Percentiles rank a stretch among this genome's conserved stretches.
phyloP scores from a whole-genome alignment of 1,140 invertebrate genomes.

The Pteromalus puparum region DNA sequence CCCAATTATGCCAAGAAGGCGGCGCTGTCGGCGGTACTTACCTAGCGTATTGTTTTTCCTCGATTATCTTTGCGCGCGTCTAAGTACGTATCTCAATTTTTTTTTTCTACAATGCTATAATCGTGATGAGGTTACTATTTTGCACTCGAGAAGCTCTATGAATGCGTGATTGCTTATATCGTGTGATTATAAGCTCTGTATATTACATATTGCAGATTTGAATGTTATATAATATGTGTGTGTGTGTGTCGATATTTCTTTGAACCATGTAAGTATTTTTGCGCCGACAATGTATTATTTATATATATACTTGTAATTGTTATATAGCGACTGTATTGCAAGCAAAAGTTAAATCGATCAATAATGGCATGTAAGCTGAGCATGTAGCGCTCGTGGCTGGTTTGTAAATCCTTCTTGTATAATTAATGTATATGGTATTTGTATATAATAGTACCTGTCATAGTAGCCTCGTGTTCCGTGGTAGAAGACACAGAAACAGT shows the following conservation, averaged over 20 bases:
- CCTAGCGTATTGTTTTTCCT: too few species aligned
- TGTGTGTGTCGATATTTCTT: background rate
- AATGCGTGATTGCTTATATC: background rate
- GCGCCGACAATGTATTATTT: too few species aligned
- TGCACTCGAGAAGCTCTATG: background rate
- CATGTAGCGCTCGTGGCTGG: background rate
- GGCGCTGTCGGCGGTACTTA: too few species aligned
- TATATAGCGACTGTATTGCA: background rate
- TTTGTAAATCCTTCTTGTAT: background rate
- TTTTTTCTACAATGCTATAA: too few species aligned
- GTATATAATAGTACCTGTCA: constrained; percentile 75
- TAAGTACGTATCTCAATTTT: too few species aligned
- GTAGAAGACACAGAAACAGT: constrained; percentile 80
- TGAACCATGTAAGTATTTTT: too few species aligned
- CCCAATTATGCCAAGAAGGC: too few species aligned
- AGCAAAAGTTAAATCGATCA: background rate
- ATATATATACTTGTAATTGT: too few species aligned
- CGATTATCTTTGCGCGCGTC: too few species aligned
- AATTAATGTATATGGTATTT: constrained; percentile 37
- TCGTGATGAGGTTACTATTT: background rate
- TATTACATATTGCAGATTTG: background rate
- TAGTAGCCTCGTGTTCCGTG: constrained; percentile 78
- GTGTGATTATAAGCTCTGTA: constrained; percentile 30
- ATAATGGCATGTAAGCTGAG: background rate
- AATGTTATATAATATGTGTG: background rate